phyloP scores from a whole-genome alignment of 2,113 vertebrate species.

The Callionymus lyra region DNA sequence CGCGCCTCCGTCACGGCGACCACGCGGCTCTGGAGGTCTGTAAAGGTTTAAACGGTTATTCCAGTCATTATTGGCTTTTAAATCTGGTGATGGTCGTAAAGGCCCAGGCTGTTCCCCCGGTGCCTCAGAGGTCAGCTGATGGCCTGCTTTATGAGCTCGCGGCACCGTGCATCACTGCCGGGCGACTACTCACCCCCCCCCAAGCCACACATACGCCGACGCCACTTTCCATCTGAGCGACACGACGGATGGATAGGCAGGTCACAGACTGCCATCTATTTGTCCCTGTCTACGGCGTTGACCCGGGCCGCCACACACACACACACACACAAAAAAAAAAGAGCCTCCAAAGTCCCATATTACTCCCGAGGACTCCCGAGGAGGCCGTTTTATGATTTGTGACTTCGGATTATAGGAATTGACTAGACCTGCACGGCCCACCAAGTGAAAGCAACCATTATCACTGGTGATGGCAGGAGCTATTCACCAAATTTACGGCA shows the following conservation, averaged over 20 bases:
- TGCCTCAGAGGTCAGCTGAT: constrained; percentile 78
- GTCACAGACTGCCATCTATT: constrained; percentile 74
- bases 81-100: constrained; percentile 79
- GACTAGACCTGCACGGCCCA: constrained; percentile 75
- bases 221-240: constrained; percentile 22
- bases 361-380: constrained; percentile 64
- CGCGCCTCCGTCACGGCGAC: constrained; percentile 38
- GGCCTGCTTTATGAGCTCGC: constrained; percentile 82
- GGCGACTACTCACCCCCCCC: constrained; percentile 35
- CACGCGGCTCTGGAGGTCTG: constrained; percentile 44
- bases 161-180: constrained; percentile 73
- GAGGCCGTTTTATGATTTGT: constrained; percentile 81
- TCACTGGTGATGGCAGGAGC: constrained; percentile 74
- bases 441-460: constrained; percentile 81
- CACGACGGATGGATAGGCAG: constrained; percentile 67
- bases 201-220: constrained; percentile 19
- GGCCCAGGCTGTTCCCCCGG: constrained; percentile 68
- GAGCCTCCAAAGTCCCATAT: constrained; percentile 74
- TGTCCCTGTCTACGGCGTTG: constrained; percentile 75
- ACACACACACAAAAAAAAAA: too few relatives aligned
- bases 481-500: constrained; percentile 89
- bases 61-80: constrained; percentile 76
- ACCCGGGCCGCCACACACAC: constrained; percentile 39
- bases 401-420: constrained; percentile 87
- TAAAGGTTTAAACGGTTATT: constrained; percentile 74